phyloP scores from a whole-genome alignment of 1,140 invertebrate genomes.

The Macrosteles quadrilineatus region DNA sequence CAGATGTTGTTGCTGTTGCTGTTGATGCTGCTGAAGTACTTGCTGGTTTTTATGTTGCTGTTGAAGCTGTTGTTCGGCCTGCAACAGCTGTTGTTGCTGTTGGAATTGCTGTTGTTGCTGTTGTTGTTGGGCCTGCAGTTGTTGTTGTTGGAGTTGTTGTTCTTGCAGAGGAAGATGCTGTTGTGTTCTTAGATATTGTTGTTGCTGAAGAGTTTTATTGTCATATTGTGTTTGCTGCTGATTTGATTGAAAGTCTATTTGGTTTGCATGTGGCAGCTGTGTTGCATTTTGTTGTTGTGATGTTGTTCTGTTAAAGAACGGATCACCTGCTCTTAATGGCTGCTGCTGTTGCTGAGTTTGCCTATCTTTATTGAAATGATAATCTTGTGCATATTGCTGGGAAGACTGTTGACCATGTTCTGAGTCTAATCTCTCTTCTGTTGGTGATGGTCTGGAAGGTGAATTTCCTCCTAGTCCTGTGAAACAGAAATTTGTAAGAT shows the following conservation, averaged over 20 bases:
- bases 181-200: constrained; percentile 19
- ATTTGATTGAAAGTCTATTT: not conserved
- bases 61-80: constrained; percentile 38
- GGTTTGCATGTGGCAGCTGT: not conserved
- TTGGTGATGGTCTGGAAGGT: constrained; percentile 48
- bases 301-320: constrained; percentile 1
- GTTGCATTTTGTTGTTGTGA: not conserved
- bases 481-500: constrained; percentile 24
- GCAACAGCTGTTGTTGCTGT: constrained; percentile 17
- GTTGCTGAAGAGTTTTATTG: constrained; percentile 2
- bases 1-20: constrained; percentile 37
- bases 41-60: constrained; percentile 43
- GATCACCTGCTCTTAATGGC: not conserved
- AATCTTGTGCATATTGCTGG: constrained; percentile 18
- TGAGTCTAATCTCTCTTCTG: constrained; percentile 46
- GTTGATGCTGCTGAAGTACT: constrained; percentile 40
- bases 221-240: not conserved
- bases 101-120: constrained; percentile 33
- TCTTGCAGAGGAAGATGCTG: constrained; percentile 20
- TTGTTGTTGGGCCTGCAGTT: constrained; percentile 23
- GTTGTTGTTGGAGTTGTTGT: constrained; percentile 24
- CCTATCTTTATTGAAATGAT: constrained; percentile 15
- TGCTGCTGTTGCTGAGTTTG: constrained; percentile 27
- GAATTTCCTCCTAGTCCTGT: constrained; percentile 49
- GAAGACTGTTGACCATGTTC: constrained; percentile 34